phyloP scores from a whole-genome alignment of 2,113 vertebrate genomes.

The human (Homo sapiens) region DNA sequence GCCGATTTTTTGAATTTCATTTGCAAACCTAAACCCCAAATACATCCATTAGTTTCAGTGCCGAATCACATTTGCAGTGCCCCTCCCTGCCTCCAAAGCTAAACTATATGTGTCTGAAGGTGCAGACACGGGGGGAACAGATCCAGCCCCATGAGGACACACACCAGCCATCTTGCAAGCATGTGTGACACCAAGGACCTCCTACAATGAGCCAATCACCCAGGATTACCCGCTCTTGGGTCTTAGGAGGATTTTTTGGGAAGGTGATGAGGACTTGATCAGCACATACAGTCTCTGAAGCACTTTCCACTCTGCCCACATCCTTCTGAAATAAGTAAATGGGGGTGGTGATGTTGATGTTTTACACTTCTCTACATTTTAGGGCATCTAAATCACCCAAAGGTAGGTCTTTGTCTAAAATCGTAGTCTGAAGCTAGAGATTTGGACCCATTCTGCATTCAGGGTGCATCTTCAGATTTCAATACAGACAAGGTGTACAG shows the following conservation, averaged over 20 bases:
- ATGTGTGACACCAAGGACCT: not conserved
- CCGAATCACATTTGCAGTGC: not conserved
- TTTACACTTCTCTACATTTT: not conserved
- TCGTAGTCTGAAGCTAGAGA: not conserved
- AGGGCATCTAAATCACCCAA: not conserved
- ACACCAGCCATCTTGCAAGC: slow-evolving; percentile 17
- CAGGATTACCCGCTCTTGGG: not conserved
- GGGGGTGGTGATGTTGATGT: not conserved
- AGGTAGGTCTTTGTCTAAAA: not conserved
- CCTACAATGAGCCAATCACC: not conserved
- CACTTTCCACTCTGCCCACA: not conserved
- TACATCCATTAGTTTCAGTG: not conserved
- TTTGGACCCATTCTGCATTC: not conserved
- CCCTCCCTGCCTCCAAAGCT: not conserved
- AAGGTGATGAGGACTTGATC: slow-evolving; percentile 7
- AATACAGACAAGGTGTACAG: not conserved
- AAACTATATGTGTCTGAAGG: not conserved
- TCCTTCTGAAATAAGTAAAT: slow-evolving; percentile 31
- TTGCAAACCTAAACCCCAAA: slow-evolving; percentile 46
- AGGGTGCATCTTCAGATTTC: not conserved
- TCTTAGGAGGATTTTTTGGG: not conserved
- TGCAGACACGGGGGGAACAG: not conserved
- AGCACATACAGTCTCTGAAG: not conserved
- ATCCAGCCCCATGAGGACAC: not conserved
- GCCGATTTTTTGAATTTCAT: slow-evolving; percentile 27